Conservation (phyloP, 2,797 vertebrate species). For the Coregonus suidteri region DNA sequence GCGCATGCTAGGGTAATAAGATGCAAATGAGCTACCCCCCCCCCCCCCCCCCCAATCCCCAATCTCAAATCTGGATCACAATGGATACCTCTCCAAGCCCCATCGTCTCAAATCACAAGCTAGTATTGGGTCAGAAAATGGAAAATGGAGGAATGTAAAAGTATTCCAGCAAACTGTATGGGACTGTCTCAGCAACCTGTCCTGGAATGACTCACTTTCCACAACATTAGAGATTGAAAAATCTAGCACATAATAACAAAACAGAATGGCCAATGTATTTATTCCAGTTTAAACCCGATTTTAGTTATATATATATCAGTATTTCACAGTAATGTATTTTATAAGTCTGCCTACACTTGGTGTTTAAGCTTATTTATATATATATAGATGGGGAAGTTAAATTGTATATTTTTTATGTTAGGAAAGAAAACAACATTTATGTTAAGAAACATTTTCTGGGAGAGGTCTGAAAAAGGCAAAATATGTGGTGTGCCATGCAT, state of each 20-base stretch:
- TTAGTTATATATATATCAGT: background rate
- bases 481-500: background rate
- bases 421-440: background rate
- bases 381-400: background rate
- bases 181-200: background rate
- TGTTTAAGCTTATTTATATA: background rate
- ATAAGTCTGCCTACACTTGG: background rate
- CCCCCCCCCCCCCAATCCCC: no score
- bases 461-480: conserved; percentile 10
- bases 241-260: background rate
- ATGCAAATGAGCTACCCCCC: conserved; percentile 89
- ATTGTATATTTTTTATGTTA: background rate
- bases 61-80: conserved; percentile 92
- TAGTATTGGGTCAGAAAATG: conserved; percentile 84
- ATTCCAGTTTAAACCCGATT: background rate
- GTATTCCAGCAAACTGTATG: conserved; percentile 65
- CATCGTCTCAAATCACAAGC: conserved; percentile 82
- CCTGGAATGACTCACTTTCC: background rate
- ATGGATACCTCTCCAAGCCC: conserved; percentile 80
- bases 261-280: background rate
- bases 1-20: conserved; percentile 95
- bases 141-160: conserved; percentile 73
- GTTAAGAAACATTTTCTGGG: conserved; percentile 17
- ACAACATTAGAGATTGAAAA: background rate
- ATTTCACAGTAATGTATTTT: background rate